These are phyloP conservation scores for Aselliscus stoliczkanus DNA, from an alignment of 2,797 vertebrate genomes.

Conservation along the genomic window DNA sequence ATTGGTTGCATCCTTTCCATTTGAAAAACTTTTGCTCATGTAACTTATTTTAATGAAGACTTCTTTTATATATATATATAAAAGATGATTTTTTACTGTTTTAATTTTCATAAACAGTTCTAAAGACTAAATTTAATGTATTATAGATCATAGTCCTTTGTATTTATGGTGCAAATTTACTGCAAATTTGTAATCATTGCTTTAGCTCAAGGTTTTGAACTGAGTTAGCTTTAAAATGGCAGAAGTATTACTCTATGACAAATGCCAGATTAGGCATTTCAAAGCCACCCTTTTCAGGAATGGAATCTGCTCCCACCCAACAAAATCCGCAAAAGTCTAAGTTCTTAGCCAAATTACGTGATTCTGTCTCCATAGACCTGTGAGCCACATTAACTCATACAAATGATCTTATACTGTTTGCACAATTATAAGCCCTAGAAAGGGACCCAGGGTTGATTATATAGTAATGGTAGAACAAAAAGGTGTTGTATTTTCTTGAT, in stretches of 20 bases:
- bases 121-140: not conserved
- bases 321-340: constrained; percentile 26
- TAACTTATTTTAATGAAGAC: not conserved
- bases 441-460: not conserved
- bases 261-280: constrained; percentile 35
- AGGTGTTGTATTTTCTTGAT: not conserved
- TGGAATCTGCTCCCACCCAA: constrained; percentile 42
- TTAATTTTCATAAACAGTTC: constrained; percentile 3
- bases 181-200: not conserved
- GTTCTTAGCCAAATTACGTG: constrained; percentile 42
- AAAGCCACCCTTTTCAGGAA: constrained; percentile 29
- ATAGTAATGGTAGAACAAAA: not conserved
- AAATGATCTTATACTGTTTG: not conserved
- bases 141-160: not conserved
- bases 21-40: not conserved
- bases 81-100: not conserved
- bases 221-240: not conserved
- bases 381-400: not conserved
- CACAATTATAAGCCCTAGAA: not conserved
- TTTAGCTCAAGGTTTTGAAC: constrained; percentile 6
- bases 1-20: not conserved
- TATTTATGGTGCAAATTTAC: not conserved
- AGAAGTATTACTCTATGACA: constrained; percentile 15
- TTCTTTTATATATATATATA: not conserved
- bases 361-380: not conserved